Evolutionary conservation across 2,113 vertebrate genomes (phyloP).

Genomic region (Cavia aperea): DNA sequence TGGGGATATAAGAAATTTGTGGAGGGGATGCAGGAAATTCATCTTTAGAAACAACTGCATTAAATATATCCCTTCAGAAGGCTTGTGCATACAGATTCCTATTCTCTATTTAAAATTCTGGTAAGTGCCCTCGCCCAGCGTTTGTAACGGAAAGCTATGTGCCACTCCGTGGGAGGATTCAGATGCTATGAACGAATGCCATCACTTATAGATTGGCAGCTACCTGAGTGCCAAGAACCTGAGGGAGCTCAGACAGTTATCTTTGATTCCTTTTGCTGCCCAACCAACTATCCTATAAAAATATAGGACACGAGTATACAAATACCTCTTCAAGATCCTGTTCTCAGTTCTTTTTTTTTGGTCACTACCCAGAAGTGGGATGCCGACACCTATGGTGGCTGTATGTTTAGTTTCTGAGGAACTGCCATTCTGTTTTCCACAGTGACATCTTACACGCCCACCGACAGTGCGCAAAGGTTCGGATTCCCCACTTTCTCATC

Average conservation of each 20-base stretch:
- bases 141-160: conserved; percentile 17
- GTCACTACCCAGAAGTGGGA: not conserved
- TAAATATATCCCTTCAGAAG: conserved; percentile 24
- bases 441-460: not conserved
- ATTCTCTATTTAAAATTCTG: conserved; percentile 40
- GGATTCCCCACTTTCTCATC: not conserved
- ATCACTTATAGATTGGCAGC: not conserved
- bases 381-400: not conserved
- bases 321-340: not conserved
- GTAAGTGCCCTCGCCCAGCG: not conserved
- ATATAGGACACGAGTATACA: not conserved
- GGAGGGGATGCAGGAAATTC: not conserved
- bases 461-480: not conserved
- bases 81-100: not conserved
- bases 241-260: not conserved
- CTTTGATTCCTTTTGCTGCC: not conserved
- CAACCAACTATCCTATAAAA: not conserved
- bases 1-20: not conserved
- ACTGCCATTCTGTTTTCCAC: not conserved
- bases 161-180: not conserved
- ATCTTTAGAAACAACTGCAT: not conserved
- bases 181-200: not conserved
- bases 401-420: not conserved
- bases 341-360: not conserved
- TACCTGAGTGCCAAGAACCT: conserved; percentile 19